Evolutionary conservation across 2,113 vertebrate species (phyloP), one percentile per base, ranked within the genome.

Genomic region (Bombycilla garrulus): DNA sequence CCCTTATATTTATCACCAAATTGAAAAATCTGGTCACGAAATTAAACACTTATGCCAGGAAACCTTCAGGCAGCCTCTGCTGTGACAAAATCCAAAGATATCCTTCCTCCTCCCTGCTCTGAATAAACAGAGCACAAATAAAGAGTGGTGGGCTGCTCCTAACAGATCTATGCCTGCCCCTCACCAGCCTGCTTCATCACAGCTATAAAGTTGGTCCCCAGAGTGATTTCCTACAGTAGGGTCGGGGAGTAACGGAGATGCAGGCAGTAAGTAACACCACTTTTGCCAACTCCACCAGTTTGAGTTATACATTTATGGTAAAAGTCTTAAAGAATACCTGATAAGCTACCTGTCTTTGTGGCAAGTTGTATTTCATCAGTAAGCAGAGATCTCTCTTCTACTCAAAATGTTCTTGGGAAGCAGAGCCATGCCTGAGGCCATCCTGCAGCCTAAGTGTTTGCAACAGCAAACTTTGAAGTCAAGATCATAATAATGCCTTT

Each of bases 181-280:
- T 86, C 64, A 45, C 12, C 67, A 70, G 29, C 10, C 51, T 47
- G 11, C 29, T 58, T 70, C 56, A 44, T 24, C 24, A 36, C 24
- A 90, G 5, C 29, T 67, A 31, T n/a, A 4, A 56, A 58, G 18
- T 3, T 1, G 0, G 4, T 81, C 56, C 25, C 35, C 13, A 1
- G n/a, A 62, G 38, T n/a, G 35, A 50, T 22, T 84, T 79, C 42
- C 21, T 16, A 5, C 15, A 33, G 22, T 4, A 10, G 13, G 5
- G 4, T 4, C 18, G 5, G n/a, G 25, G 40, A 70, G 16, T 40
- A 80, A 67, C 11, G 47, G 3, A 12, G 28, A 35, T 29, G 38
- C 31, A 79, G 40, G 10, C 31, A 77, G 19, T 16, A 80, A 86
- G 20, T 53, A 54, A 28, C 9, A 71, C 20, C 11, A 7, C 22